Evolutionary conservation across 1,140 invertebrate genomes (phyloP).

Genomic region (Luehdorfia chinensis): DNA sequence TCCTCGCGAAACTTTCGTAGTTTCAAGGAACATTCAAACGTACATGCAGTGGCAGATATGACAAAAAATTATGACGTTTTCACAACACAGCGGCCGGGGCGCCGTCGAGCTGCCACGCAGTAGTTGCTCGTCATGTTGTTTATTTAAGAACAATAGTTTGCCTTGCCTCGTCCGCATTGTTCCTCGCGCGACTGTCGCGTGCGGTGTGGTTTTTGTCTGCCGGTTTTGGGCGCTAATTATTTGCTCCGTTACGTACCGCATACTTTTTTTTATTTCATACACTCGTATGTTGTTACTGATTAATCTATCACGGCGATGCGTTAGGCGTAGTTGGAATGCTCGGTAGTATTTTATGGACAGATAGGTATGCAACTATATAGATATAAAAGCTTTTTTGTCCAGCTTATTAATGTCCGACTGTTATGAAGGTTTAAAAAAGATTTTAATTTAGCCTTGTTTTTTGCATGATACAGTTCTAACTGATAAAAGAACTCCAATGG

Average conservation of each 20-base stretch:
- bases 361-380: too few relatives aligned
- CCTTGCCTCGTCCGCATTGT: constrained; percentile 10
- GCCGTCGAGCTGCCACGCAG: not conserved
- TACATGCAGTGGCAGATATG: not conserved
- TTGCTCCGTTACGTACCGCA: constrained; percentile 6
- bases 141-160: constrained; percentile 14
- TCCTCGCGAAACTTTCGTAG: too few relatives aligned
- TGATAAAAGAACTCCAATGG: too few relatives aligned
- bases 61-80: not conserved
- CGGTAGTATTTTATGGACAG: too few relatives aligned
- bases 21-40: not conserved
- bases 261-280: constrained; percentile 7
- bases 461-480: too few relatives aligned
- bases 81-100: not conserved
- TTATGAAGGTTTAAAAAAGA: too few relatives aligned
- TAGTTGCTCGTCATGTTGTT: constrained; percentile 1
- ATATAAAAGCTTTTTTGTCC: too few relatives aligned
- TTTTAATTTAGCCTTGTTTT: too few relatives aligned
- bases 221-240: constrained; percentile 9
- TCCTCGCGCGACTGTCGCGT: not conserved
- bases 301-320: constrained; percentile 13
- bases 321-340: too few relatives aligned
- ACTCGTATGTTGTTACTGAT: constrained; percentile 1
- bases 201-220: constrained; percentile 6
- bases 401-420: too few relatives aligned